phyloP scores from a whole-genome alignment of 2,113 vertebrate genomes.

The Trochalopteron elliotii region DNA sequence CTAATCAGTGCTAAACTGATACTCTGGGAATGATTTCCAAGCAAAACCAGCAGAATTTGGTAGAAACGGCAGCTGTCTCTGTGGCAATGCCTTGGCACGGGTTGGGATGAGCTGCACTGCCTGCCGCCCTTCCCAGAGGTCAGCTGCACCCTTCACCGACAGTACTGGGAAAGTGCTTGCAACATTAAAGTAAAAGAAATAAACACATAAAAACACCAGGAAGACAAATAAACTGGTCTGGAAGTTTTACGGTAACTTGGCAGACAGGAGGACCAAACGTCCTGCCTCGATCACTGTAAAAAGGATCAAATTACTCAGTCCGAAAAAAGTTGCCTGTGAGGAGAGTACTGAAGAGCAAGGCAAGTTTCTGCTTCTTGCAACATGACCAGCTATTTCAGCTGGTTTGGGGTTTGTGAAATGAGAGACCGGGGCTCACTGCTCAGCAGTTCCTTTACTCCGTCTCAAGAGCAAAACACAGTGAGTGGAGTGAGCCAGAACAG shows the following conservation, averaged over 20 bases:
- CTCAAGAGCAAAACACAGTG: rapidly evolving
- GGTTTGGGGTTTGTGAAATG: neutral
- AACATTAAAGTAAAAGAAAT: neutral
- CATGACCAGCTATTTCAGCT: neutral
- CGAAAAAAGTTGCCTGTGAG: neutral
- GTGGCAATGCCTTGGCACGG: neutral
- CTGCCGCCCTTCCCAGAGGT: neutral
- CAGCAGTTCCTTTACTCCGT: neutral
- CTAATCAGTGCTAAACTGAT: neutral
- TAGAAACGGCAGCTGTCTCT: neutral
- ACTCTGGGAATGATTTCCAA: neutral
- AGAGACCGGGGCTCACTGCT: neutral
- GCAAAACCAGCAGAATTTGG: neutral
- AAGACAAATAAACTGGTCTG: neutral
- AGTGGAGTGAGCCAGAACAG: neutral
- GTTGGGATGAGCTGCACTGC: neutral
- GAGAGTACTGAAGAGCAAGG: neutral
- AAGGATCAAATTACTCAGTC: neutral
- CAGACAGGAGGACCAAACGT: neutral
- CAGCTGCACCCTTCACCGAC: neutral
- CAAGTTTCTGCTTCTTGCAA: neutral
- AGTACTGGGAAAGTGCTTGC: neutral
- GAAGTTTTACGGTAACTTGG: neutral
- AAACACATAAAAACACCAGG: neutral
- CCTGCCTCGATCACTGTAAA: neutral